Percentiles rank a stretch among this genome's conserved stretches.
These are phyloP conservation scores for Coendou prehensilis DNA, from an alignment of 2,797 vertebrate species.

Conservation along the genomic window DNA sequence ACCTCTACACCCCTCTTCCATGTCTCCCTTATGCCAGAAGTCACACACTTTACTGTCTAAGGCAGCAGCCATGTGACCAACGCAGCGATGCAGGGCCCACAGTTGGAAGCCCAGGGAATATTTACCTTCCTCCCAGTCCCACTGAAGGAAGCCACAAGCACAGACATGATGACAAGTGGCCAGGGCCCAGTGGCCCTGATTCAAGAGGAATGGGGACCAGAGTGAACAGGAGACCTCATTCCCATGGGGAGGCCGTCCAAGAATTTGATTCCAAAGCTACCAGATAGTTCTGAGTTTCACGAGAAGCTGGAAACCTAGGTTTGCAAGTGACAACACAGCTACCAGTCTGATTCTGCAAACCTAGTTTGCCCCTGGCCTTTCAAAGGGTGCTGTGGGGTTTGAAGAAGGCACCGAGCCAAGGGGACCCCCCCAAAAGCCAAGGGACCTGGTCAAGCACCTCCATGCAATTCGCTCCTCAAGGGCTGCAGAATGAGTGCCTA, in stretches of 20 bases:
- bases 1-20: not conserved
- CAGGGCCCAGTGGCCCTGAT: not conserved
- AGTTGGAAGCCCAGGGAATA: not conserved
- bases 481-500: not conserved
- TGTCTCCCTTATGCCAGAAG: not conserved
- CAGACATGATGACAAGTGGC: no score
- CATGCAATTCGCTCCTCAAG: no score
- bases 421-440: not conserved
- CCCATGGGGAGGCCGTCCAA: not conserved
- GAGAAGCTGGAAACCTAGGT: not conserved
- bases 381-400: not conserved
- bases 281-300: not conserved
- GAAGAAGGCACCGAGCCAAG: no score
- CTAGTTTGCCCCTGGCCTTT: not conserved
- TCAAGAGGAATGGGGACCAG: no score
- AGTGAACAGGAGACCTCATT: no score
- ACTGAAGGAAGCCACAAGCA: not conserved
- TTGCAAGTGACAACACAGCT: not conserved
- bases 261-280: not conserved
- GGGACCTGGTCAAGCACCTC: not conserved
- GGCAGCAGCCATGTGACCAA: not conserved
- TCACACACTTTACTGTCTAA: not conserved
- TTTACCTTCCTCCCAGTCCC: not conserved
- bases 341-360: not conserved
- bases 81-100: fast-evolving